phyloP scores from a whole-genome alignment of 1,140 invertebrate species.

The Popillia japonica region DNA sequence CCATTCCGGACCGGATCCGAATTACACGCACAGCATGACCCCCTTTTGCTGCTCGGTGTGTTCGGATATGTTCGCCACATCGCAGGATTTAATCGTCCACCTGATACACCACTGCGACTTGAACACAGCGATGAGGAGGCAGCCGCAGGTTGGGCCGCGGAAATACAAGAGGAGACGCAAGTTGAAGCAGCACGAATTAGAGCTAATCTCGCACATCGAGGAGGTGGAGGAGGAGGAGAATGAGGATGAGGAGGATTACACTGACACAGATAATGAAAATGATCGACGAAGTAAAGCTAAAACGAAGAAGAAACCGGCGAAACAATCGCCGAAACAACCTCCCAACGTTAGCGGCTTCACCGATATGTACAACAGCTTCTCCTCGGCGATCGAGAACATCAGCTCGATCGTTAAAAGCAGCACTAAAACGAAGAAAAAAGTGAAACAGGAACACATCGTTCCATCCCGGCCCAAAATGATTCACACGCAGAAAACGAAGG shows the following conservation, averaged over 20 bases:
- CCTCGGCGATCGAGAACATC: constrained; percentile 66
- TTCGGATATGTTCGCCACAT: constrained; percentile 70
- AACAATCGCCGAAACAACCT: constrained; percentile 42
- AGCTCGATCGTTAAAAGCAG: constrained; percentile 61
- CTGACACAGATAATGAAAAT: constrained; percentile 64
- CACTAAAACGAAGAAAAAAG: constrained; percentile 60
- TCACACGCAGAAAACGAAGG: constrained; percentile 72
- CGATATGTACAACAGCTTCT: constrained; percentile 61
- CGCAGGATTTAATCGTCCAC: constrained; percentile 79
- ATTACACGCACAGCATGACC: constrained; percentile 62
- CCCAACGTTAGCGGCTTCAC: constrained; percentile 42
- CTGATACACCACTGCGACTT: constrained; percentile 83
- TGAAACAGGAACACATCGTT: constrained; percentile 54
- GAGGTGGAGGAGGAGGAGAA: constrained; percentile 53
- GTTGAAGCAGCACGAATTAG: constrained; percentile 70
- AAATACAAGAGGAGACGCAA: constrained; percentile 83
- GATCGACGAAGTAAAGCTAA: constrained; percentile 49
- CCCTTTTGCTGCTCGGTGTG: constrained; percentile 80
- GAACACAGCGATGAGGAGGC: constrained; percentile 79
- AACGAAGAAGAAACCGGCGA: constrained; percentile 60
- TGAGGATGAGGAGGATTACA: constrained; percentile 46
- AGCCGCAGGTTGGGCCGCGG: constrained; percentile 77
- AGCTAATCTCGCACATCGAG: constrained; percentile 58
- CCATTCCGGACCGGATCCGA: constrained; percentile 78
- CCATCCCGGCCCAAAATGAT: constrained; percentile 75